These are phyloP conservation scores for Uropsilus gracilis DNA, from an alignment of 2,113 vertebrate genomes.

Conservation along the genomic window DNA sequence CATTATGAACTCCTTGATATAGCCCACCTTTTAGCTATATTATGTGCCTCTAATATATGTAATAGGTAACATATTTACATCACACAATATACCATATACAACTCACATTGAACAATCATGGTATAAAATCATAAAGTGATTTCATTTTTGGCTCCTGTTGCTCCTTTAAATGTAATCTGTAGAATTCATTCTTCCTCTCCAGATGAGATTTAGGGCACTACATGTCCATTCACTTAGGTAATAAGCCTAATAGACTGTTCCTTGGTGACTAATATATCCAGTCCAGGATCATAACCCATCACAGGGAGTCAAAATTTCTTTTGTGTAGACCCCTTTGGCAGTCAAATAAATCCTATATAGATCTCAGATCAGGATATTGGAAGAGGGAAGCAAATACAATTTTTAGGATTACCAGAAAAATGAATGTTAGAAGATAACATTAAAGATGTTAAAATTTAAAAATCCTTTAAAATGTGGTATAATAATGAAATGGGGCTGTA, in stretches of 20 bases:
- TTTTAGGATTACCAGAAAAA: not conserved
- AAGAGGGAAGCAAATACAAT: conserved; percentile 22
- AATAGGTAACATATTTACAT: not conserved
- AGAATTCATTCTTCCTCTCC: not conserved
- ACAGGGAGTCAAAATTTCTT: not conserved
- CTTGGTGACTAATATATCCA: not conserved
- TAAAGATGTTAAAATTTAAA: conserved; percentile 15
- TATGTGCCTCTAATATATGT: not conserved
- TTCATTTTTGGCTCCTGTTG: not conserved
- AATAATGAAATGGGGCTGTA: not conserved
- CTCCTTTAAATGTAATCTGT: conserved; percentile 20
- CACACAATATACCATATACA: not conserved
- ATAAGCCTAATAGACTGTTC: not conserved
- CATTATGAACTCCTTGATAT: not conserved
- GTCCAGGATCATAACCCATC: not conserved
- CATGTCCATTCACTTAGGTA: not conserved
- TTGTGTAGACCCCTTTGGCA: not conserved
- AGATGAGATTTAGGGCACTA: conserved; percentile 22
- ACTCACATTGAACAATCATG: not conserved
- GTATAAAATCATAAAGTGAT: not conserved
- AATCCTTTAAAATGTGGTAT: conserved; percentile 5
- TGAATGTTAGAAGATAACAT: not conserved
- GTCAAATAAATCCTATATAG: not conserved
- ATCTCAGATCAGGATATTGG: not conserved
- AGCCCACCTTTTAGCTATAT: not conserved